Evolutionary conservation across 1,140 invertebrate genomes (phyloP).

Genomic region (Goniozus legneri): DNA sequence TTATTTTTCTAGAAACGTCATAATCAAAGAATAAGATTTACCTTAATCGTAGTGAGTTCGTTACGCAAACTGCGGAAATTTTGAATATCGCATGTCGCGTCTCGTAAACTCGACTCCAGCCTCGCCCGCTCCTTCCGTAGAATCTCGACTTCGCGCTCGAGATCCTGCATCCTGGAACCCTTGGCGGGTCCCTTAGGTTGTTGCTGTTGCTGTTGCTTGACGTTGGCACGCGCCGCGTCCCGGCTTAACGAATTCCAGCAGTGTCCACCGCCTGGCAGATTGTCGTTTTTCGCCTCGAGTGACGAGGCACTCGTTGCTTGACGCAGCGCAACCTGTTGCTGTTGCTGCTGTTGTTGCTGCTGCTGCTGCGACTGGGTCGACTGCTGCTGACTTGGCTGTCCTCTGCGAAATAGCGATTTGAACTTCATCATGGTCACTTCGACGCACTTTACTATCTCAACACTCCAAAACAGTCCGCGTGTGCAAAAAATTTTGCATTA

Average conservation of each 20-base stretch:
- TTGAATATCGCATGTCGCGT: conserved; percentile 29
- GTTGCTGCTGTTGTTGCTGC: conserved; percentile 57
- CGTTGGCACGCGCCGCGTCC: conserved; percentile 23
- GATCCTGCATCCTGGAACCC: conserved; percentile 42
- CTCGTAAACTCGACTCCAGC: conserved; percentile 33
- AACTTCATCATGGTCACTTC: conserved; percentile 72
- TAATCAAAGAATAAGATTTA: too few relatives aligned
- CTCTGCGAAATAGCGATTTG: conserved; percentile 77
- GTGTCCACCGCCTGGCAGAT: conserved; percentile 14
- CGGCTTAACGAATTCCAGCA: conserved; percentile 23
- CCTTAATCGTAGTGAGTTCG: conserved; percentile 44
- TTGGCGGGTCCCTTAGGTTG: conserved; percentile 29
- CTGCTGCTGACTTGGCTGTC: conserved; percentile 52
- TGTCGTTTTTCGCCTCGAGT: conserved; percentile 33
- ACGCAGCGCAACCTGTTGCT: conserved; percentile 55
- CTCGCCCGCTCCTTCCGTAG: conserved; percentile 38
- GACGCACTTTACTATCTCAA: conserved; percentile 21
- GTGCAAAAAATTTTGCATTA: too few relatives aligned
- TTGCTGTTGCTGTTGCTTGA: conserved; percentile 15
- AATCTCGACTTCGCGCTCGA: conserved; percentile 42
- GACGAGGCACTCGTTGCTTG: conserved; percentile 40
- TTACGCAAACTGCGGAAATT: conserved; percentile 33
- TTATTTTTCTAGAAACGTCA: too few relatives aligned
- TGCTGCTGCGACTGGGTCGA: conserved; percentile 42
- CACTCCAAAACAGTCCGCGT: too few relatives aligned